Evolutionary conservation across 2,797 vertebrate species (phyloP), one percentile per base, ranked within the genome.

Genomic region (Anomalospiza imberbis): DNA sequence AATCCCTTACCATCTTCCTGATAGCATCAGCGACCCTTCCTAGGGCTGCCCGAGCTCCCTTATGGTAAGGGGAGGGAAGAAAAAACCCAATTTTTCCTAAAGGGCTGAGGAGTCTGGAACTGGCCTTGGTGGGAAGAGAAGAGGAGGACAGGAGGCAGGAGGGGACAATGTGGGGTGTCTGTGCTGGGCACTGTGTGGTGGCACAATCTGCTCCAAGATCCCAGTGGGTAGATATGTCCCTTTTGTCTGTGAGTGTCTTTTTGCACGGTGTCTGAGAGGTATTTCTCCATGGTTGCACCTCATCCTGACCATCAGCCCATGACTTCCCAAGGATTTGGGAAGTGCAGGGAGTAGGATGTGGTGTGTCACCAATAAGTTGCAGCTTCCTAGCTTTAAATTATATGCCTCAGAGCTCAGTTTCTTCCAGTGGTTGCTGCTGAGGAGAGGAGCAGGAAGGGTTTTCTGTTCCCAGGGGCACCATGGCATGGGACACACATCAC

Each of bases 101-200:
- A 70, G 7, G 8, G 4, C 15, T 58, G 53, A 53, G 50, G 28
- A 77, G 12, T 22, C 48, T 74, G 40, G 17, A 80, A 14, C 6
- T 62, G 48, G 7, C 17, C 3, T 47, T 16, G 19, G 38, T 22
- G 29, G 3, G 7, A 68, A 65, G 8, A 12, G 17, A 36, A 2
- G 1, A 19, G 18, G 10, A 53, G 4, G 16, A 34, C 17, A 31
- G 26, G 28, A 70, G 31, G 10, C 6, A 19, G 42, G 25, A 70
- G 20, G 4, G 4, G 15, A 31, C 1, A 1, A 48, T n/a, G 21
- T 9, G 4, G 4, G 2, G 19, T 2, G 7, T 6, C 24, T 38
- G 36, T 73, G 8, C 16, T 76, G 25, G 10, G 17, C 7, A 12
- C 12, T 22, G 8, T 38, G 50, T 4, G 25, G 13, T 50, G 9